A percentile compares a stretch with the other conserved stretches of the same genome.
Evolutionary conservation across 2,113 vertebrate species (phyloP).

Genomic region (Tiliqua scincoides): DNA sequence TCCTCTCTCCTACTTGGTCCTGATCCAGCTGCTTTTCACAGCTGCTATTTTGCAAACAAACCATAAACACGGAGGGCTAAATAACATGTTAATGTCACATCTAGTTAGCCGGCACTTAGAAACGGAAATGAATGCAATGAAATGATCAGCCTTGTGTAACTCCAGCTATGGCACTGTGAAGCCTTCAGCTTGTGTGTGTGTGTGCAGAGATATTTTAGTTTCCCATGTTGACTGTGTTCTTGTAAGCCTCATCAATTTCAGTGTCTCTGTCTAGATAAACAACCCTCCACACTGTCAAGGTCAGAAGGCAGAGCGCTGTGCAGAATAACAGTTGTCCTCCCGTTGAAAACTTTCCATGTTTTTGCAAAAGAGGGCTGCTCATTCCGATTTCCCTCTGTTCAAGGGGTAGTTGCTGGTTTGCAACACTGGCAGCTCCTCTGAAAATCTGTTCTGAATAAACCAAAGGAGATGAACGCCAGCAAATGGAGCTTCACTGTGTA

Average conservation of each 20-base stretch:
- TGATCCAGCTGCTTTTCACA: too few relatives aligned
- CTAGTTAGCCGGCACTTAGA: not conserved
- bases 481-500: slow-evolving; percentile 27
- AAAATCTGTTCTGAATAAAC: slow-evolving; percentile 32
- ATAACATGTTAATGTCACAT: too few relatives aligned
- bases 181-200: not conserved
- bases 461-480: slow-evolving; percentile 4
- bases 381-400: slow-evolving; percentile 23
- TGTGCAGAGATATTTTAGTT: not conserved
- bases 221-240: not conserved
- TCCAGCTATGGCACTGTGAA: not conserved
- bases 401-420: slow-evolving; percentile 10
- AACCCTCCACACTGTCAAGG: not conserved
- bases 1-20: too few relatives aligned
- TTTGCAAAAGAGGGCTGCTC: slow-evolving; percentile 4
- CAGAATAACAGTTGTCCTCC: not conserved
- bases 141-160: not conserved
- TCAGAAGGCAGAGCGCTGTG: not conserved
- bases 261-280: not conserved
- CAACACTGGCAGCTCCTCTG: slow-evolving; percentile 15
- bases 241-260: not conserved
- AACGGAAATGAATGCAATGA: not conserved
- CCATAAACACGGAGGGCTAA: too few relatives aligned
- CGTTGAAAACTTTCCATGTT: not conserved
- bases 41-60: too few relatives aligned